Evolutionary conservation across 2,113 vertebrate genomes (phyloP).

Genomic region (Pycnonotus jocosus): DNA sequence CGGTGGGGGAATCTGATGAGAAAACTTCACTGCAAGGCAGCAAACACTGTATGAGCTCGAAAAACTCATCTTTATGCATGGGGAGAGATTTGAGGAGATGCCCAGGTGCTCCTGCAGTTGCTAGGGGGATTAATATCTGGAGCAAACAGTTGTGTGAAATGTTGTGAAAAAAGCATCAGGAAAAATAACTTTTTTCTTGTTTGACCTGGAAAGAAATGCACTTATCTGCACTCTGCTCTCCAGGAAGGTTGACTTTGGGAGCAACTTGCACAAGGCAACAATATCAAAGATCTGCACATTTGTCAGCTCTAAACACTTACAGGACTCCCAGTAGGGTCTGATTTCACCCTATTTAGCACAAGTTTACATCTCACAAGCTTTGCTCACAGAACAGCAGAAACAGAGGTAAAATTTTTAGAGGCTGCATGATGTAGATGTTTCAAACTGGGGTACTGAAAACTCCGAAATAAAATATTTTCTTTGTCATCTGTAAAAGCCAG

Average conservation of each 20-base stretch:
- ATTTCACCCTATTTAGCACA: neutral
- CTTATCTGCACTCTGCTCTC: neutral
- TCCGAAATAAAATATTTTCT: neutral
- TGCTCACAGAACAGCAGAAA: neutral
- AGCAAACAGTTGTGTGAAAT: neutral
- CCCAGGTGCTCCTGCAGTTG: neutral
- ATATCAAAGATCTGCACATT: neutral
- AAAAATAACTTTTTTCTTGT: neutral
- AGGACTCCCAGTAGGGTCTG: neutral
- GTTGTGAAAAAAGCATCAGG: neutral
- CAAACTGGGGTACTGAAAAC: neutral
- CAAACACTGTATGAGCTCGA: neutral
- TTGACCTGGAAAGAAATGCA: neutral
- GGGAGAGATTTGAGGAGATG: neutral
- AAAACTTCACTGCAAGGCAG: neutral
- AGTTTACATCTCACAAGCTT: neutral
- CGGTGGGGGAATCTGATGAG: neutral
- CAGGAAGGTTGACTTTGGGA: neutral
- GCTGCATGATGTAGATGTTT: neutral
- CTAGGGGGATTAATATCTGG: neutral
- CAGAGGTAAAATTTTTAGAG: neutral
- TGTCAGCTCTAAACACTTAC: neutral
- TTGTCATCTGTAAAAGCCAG: neutral
- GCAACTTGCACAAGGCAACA: neutral
- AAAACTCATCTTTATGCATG: neutral